Conservation (phyloP, 2,113 vertebrate genomes). For the Psilopsiagon aurifrons region DNA sequence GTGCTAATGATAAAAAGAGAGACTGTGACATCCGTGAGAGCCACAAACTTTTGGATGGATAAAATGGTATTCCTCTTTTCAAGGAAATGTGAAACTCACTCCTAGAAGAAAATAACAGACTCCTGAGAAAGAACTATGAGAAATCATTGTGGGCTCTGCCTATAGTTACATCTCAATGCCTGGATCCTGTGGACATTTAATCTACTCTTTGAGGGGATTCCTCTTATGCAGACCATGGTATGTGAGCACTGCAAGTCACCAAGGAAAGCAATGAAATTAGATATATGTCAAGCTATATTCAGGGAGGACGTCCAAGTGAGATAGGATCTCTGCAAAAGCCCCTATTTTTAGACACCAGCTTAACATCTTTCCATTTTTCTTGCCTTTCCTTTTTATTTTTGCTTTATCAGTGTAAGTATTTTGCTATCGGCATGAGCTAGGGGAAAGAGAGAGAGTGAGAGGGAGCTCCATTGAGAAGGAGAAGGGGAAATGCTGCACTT, state of each 20-base stretch:
- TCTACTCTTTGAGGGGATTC: not conserved
- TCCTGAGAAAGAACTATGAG: not conserved
- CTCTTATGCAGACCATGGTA: rapidly evolving
- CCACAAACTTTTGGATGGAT: not conserved
- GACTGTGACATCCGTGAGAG: not conserved
- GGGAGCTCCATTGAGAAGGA: not conserved
- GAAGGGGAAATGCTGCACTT: not conserved
- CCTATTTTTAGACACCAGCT: not conserved
- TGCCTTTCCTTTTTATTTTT: not conserved
- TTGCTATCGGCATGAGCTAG: not conserved
- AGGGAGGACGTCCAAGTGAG: not conserved
- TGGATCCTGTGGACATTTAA: not conserved
- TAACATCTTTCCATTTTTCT: not conserved
- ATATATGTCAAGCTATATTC: not conserved
- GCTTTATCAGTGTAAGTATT: not conserved
- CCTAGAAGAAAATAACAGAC: not conserved
- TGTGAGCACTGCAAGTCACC: rapidly evolving
- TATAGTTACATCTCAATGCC: not conserved
- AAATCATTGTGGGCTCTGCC: not conserved
- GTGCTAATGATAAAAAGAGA: not conserved
- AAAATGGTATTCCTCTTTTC: not conserved
- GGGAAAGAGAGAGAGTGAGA: not conserved
- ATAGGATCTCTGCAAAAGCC: not conserved
- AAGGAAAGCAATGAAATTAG: not conserved
- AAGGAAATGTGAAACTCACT: not conserved